These are phyloP conservation scores for Prochilodus magdalenae DNA, from an alignment of 2,113 vertebrate genomes.

Conservation along the genomic window DNA sequence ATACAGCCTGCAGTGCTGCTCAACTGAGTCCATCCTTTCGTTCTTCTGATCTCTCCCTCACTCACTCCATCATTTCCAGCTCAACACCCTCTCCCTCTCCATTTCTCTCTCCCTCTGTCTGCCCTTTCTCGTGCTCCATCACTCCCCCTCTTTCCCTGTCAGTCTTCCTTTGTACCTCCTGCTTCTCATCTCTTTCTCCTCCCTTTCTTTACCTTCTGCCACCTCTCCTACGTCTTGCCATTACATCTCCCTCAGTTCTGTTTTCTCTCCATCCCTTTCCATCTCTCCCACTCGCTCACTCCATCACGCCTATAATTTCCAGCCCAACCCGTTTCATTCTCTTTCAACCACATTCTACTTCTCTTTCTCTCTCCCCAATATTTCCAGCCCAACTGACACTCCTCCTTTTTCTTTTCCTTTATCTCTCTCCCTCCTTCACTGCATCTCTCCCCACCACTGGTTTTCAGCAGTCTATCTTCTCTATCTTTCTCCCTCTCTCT, in stretches of 20 bases:
- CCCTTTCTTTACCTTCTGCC: no score
- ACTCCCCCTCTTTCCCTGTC: neutral
- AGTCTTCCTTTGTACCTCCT: neutral
- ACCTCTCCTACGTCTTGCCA: slow-evolving; percentile 11
- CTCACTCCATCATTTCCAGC: neutral
- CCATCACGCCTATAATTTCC: neutral
- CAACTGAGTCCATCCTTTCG: slow-evolving; percentile 13
- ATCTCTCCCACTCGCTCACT: neutral
- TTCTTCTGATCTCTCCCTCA: neutral
- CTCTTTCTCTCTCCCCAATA: neutral
- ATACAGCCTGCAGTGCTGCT: slow-evolving; percentile 31
- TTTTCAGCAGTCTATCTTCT: no score
- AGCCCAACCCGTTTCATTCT: neutral
- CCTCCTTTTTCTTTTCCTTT: neutral
- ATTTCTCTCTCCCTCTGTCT: neutral
- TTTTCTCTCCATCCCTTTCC: neutral
- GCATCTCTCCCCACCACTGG: no score
- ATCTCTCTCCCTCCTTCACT: no score
- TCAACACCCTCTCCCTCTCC: neutral
- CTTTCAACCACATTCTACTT: no score
- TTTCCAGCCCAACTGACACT: neutral
- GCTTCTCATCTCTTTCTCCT: slow-evolving; percentile 43
- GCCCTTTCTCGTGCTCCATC: no score
- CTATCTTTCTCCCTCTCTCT: neutral
- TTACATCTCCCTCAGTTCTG: slow-evolving; percentile 14